phyloP scores from a whole-genome alignment of 2,113 vertebrate species.

The Tamias sibiricus region DNA sequence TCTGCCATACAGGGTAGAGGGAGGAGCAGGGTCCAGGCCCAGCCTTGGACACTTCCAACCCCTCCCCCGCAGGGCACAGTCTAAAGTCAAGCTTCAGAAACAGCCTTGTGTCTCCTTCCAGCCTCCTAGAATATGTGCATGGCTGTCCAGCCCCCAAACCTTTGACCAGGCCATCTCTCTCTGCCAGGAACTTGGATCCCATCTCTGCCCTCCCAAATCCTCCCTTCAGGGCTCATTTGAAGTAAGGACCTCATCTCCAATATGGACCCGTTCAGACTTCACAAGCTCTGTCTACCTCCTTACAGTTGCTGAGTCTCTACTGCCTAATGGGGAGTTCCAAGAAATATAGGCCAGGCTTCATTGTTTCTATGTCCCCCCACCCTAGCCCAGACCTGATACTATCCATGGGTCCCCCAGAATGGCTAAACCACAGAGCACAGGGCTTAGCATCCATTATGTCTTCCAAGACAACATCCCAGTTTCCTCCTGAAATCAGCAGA shows the following conservation, averaged over 20 bases:
- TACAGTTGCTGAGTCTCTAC: neutral
- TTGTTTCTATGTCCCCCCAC: neutral
- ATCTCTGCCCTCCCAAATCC: neutral
- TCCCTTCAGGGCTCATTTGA: neutral
- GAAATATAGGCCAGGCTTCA: neutral
- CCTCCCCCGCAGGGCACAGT: neutral
- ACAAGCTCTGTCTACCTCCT: neutral
- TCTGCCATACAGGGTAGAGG: constrained; percentile 42
- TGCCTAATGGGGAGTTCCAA: neutral
- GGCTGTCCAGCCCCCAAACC: neutral
- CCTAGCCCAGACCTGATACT: neutral
- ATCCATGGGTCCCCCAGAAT: too few relatives aligned
- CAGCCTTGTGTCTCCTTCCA: neutral
- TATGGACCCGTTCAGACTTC: neutral
- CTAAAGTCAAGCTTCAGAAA: neutral
- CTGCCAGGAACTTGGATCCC: neutral
- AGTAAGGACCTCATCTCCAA: neutral
- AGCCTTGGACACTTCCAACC: neutral
- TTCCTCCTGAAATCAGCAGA: neutral
- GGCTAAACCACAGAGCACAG: neutral
- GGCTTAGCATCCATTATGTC: neutral
- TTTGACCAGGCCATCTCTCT: neutral
- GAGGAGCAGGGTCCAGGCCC: neutral
- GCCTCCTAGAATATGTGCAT: neutral
- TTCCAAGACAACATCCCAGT: neutral